Conservation (phyloP, 2,797 vertebrate species). For the Adelosebastes latens region DNA sequence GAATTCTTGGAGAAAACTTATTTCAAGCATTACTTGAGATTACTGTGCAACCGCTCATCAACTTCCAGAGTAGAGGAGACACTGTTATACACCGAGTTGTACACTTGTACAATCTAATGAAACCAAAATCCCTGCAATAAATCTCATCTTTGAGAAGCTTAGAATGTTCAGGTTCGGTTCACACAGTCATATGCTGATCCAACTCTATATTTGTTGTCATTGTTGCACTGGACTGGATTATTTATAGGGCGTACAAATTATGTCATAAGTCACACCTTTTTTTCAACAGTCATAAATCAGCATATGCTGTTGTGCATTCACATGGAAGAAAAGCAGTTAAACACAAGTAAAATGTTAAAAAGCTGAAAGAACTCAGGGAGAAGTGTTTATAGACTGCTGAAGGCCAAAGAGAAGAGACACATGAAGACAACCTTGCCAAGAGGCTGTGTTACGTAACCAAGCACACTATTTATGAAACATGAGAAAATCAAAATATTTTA, state of each 20-base stretch:
- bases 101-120: neutral
- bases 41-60: neutral
- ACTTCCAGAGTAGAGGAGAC: neutral
- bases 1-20: neutral
- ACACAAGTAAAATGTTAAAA: neutral
- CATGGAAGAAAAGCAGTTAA: neutral
- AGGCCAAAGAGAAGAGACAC: constrained; percentile 2
- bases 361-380: neutral
- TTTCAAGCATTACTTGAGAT: neutral
- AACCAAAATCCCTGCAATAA: neutral
- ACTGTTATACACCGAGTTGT: neutral
- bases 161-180: neutral
- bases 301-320: neutral
- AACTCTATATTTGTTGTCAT: neutral
- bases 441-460: neutral
- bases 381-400: neutral
- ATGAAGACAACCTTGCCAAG: neutral
- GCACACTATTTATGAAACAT: neutral
- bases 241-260: neutral
- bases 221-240: neutral
- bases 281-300: neutral
- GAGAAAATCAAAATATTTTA: neutral
- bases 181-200: neutral
- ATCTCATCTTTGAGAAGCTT: neutral
- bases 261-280: neutral